Evolutionary conservation across 1,140 invertebrate species (phyloP).

Genomic region (Copidosoma floridanum): DNA sequence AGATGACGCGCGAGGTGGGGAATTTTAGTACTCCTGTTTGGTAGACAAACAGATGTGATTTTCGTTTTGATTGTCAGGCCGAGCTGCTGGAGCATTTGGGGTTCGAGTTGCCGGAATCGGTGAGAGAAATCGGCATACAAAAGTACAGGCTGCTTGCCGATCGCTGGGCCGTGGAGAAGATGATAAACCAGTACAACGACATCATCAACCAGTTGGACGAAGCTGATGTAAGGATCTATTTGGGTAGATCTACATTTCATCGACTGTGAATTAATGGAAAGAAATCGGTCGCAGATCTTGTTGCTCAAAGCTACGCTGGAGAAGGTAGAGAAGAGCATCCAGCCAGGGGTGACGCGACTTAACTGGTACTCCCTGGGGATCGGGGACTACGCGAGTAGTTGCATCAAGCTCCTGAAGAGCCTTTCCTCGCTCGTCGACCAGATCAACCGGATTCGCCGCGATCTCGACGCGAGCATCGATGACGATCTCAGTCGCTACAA

Average conservation of each 20-base stretch:
- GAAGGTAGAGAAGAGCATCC: constrained; percentile 74
- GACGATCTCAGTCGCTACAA: constrained; percentile 59
- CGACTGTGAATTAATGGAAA: neutral
- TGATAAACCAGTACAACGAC: constrained; percentile 64
- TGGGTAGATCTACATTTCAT: neutral
- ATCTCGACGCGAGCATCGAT: constrained; percentile 65
- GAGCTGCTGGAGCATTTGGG: constrained; percentile 74
- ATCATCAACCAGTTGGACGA: constrained; percentile 61
- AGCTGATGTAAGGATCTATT: constrained; percentile 58
- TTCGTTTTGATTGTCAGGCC: too few relatives aligned
- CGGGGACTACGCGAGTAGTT: constrained; percentile 66
- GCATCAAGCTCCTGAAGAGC: constrained; percentile 58
- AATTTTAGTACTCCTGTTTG: too few relatives aligned
- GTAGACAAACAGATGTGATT: too few relatives aligned
- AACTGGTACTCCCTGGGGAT: constrained; percentile 84
- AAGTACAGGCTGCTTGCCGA: constrained; percentile 67
- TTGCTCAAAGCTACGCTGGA: constrained; percentile 68
- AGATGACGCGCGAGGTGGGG: constrained; percentile 67
- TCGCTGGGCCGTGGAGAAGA: constrained; percentile 59
- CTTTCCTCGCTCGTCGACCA: constrained; percentile 68
- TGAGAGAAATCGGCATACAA: constrained; percentile 69
- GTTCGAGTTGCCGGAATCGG: constrained; percentile 66
- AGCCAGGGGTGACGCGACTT: constrained; percentile 75
- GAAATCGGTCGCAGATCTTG: constrained; percentile 48
- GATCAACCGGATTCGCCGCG: constrained; percentile 73